These are phyloP conservation scores for Nesoenas mayeri DNA, from an alignment of 2,113 vertebrate species.

Conservation along the genomic window DNA sequence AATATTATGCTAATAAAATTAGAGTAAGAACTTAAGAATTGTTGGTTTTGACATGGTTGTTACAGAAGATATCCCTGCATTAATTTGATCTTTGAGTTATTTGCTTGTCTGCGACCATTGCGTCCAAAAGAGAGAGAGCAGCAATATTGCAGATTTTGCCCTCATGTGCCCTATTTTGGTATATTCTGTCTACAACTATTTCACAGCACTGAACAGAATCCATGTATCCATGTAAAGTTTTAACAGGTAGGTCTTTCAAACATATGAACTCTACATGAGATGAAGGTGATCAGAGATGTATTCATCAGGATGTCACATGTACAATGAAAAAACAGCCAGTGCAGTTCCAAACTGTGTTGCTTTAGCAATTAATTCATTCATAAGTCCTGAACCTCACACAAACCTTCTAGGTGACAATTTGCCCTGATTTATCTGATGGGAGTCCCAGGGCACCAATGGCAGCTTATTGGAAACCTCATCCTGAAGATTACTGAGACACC, in stretches of 20 bases:
- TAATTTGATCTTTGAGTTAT: conserved; percentile 7
- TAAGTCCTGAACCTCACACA: background rate
- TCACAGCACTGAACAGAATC: background rate
- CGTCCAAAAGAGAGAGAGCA: background rate
- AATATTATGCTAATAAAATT: background rate
- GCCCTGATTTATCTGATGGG: background rate
- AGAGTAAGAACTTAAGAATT: background rate
- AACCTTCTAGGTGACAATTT: background rate
- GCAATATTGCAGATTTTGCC: background rate
- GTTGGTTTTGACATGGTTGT: background rate
- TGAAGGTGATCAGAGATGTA: background rate
- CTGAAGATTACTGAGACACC: background rate
- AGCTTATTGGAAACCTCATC: background rate
- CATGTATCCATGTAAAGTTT: background rate
- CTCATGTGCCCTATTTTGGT: background rate
- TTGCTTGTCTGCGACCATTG: background rate
- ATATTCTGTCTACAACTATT: background rate
- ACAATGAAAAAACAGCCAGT: background rate
- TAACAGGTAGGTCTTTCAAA: background rate
- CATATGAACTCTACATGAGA: background rate
- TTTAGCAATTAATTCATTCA: background rate
- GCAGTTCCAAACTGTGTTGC: background rate
- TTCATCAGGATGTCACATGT: background rate
- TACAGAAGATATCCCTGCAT: background rate
- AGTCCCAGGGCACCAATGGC: background rate